Conservation (phyloP, 1,140 invertebrate species). For the Macrobrachium rosenbergii region DNA sequence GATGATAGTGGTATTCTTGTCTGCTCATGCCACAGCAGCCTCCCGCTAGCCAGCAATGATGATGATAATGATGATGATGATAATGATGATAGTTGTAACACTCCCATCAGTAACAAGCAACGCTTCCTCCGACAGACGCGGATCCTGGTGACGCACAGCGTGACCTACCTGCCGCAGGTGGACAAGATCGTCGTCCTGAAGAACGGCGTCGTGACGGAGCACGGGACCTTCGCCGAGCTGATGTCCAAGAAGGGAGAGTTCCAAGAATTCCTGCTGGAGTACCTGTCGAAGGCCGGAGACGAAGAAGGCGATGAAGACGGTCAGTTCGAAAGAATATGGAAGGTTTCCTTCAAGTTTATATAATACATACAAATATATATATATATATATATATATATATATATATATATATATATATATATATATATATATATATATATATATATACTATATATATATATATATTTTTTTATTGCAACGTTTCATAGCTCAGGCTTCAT, state of each 20-base stretch:
- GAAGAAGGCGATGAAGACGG: slow-evolving; percentile 62
- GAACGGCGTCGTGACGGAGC: slow-evolving; percentile 71
- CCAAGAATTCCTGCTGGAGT: slow-evolving; percentile 70
- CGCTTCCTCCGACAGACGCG: slow-evolving; percentile 67
- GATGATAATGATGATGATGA: neutral
- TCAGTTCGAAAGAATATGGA: neutral
- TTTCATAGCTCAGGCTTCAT: too few relatives aligned
- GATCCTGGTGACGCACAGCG: slow-evolving; percentile 70
- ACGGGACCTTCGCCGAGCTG: slow-evolving; percentile 72
- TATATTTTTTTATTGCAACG: too few relatives aligned
- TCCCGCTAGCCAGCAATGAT: too few relatives aligned
- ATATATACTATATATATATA: too few relatives aligned
- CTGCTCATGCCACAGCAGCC: too few relatives aligned
- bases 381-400: too few relatives aligned
- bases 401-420: too few relatives aligned
- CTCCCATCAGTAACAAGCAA: too few relatives aligned
- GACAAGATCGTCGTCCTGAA: slow-evolving; percentile 73
- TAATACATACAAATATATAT: too few relatives aligned
- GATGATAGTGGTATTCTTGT: too few relatives aligned
- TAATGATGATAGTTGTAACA: neutral
- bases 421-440: too few relatives aligned
- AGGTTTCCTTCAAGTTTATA: too few relatives aligned
- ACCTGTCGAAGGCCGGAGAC: slow-evolving; percentile 66
- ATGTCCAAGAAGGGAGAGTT: slow-evolving; percentile 70
- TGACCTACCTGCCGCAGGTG: slow-evolving; percentile 70